These are phyloP conservation scores for Apamea crenata DNA, from an alignment of 2,888 invertebrate species.

Conservation along the genomic window DNA sequence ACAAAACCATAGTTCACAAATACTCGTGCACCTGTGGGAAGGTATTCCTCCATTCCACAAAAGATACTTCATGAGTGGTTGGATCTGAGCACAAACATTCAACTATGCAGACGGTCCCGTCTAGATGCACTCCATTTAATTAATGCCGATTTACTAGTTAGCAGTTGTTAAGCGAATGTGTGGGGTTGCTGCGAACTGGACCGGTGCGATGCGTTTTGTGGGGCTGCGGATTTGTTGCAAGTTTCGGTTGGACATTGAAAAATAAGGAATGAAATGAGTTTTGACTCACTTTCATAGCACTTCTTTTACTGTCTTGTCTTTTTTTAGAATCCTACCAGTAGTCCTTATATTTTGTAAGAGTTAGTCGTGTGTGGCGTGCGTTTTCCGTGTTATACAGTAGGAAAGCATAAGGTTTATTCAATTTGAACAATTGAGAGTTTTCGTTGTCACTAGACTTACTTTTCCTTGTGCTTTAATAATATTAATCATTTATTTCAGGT, in stretches of 20 bases:
- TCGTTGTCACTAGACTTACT: not conserved
- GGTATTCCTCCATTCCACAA: constrained; percentile 49
- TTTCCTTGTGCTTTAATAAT: not conserved
- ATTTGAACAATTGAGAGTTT: not conserved
- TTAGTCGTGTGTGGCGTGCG: not conserved
- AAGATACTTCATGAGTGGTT: constrained; percentile 70
- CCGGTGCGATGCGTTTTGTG: not conserved
- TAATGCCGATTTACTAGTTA: constrained; percentile 77
- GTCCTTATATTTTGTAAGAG: not conserved
- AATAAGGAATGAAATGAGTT: not conserved
- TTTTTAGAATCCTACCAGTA: too few relatives aligned
- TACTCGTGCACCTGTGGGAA: constrained; percentile 44
- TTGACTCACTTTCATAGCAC: not conserved
- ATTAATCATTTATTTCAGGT: not conserved
- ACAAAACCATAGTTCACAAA: constrained; percentile 26
- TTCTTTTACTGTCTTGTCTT: not conserved
- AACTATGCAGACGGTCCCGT: constrained; percentile 80
- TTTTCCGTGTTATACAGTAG: not conserved
- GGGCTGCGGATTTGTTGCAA: not conserved
- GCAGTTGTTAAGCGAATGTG: constrained; percentile 60
- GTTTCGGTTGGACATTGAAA: not conserved
- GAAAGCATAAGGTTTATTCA: not conserved
- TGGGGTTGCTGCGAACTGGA: constrained; percentile 39
- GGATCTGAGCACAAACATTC: constrained; percentile 75
- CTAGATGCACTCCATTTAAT: constrained; percentile 78